phyloP scores from a whole-genome alignment of 2,113 vertebrate species.

The Sigmodon hispidus region DNA sequence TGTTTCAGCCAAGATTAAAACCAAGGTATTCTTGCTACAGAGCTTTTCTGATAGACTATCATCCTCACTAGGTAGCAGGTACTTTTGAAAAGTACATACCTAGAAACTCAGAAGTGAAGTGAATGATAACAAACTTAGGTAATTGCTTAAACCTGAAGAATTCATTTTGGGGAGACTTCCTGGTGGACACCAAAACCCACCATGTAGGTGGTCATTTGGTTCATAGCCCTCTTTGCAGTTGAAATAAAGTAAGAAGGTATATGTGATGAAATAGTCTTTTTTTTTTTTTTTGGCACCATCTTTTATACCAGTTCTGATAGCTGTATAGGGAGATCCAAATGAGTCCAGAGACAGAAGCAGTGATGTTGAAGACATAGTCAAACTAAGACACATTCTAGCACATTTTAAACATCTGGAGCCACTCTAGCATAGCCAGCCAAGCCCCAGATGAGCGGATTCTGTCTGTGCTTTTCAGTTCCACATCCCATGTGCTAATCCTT shows the following conservation, averaged over 20 bases:
- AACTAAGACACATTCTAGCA: constrained; percentile 3
- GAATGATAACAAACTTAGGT: not conserved
- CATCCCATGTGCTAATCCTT: constrained; percentile 60
- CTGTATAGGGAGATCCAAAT: not conserved
- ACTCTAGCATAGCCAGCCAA: not conserved
- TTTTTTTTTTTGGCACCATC: not conserved
- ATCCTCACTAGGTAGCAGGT: not conserved
- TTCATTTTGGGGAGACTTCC: not conserved
- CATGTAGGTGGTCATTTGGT: not conserved
- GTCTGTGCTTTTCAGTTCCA: not conserved
- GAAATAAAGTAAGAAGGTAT: not conserved
- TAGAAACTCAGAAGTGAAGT: not conserved
- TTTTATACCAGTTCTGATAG: not conserved
- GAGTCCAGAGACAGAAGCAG: constrained; percentile 4
- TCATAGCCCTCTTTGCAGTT: not conserved
- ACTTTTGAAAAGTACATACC: not conserved
- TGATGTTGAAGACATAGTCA: not conserved
- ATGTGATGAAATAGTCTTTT: not conserved
- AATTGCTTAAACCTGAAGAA: not conserved
- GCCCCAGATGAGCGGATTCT: not conserved
- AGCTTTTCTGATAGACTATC: not conserved
- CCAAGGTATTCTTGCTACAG: not conserved
- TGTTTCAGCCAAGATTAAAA: not conserved
- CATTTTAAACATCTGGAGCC: constrained; percentile 63
- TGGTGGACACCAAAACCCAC: not conserved